Evolutionary conservation across 2,888 invertebrate genomes (phyloP), one percentile per base, ranked within the genome.

Genomic region (Ctena decussata): DNA sequence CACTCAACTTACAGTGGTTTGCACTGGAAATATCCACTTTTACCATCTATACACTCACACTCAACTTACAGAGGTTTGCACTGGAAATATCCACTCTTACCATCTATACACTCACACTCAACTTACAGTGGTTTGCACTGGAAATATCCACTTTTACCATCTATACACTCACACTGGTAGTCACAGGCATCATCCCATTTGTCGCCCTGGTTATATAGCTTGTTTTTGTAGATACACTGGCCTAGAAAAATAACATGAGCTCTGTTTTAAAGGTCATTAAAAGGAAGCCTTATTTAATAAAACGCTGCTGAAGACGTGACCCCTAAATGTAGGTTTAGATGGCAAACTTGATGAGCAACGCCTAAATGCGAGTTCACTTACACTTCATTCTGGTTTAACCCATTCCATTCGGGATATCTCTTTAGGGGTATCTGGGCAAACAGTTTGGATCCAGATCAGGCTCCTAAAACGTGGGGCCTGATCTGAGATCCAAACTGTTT

Each of bases 141-240:
- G 74, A 91, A 93, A 80, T 90, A 91, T 60, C 93, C 92, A 57
- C 90, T 90, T 37, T 76, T 86, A 18, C 84, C 92, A 72, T 93
- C 91, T 44, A 82, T 77, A 85, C 93, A 93, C 60, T 90, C 89
- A 82, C 93, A 93, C 18, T 81, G 71, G 74, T 86, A 93, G 32
- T 93, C 91, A 87, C 93, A 93, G 12, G 91, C 93, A 84, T 93
- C 93, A n/a, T 92, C 89, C 93, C 93, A 93, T 21, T 80, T 87
- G 57, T 92, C 89, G 8, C 92, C 93, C 30, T 91, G 87, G 74
- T 90, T 88, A 86, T 93, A 92, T 24, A 90, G 75, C 37, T 80
- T 80, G 44, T 86, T 84, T 83, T 92, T 91, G 89, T 93, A 93
- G 39, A 91, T 84, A 87, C 91, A 91, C 69, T 90, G 85, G 76